phyloP scores from a whole-genome alignment of 2,888 invertebrate genomes.

The Epicampocera succincta region DNA sequence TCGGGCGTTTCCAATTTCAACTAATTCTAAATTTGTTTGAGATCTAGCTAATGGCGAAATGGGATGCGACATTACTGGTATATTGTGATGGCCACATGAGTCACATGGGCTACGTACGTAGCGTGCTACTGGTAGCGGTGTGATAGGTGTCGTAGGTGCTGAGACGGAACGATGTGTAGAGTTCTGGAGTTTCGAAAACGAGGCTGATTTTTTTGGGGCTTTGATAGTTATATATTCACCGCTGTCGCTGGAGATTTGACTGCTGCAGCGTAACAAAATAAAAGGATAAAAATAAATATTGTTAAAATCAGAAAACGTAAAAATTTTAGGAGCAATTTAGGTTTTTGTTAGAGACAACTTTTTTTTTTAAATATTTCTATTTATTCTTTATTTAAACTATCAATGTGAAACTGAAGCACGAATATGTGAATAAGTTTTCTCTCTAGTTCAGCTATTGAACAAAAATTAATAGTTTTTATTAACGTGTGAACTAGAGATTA shows the following conservation, averaged over 20 bases:
- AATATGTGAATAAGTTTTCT: no score
- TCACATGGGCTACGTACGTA: conserved; percentile 76
- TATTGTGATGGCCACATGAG: conserved; percentile 78
- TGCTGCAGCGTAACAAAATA: conserved; percentile 65
- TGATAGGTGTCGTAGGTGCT: conserved; percentile 31
- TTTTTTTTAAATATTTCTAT: no score
- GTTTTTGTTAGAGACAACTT: no score
- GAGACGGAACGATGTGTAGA: conserved; percentile 37
- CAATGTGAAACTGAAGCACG: no score
- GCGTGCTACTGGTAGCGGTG: conserved; percentile 43
- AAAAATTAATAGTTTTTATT: no score
- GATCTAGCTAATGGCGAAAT: conserved; percentile 79
- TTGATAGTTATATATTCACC: conserved; percentile 73
- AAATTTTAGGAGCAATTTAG: no score
- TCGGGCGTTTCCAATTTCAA: conserved; percentile 74
- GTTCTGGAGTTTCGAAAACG: conserved; percentile 72
- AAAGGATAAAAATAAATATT: neutral
- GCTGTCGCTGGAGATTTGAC: conserved; percentile 71
- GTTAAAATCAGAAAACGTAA: no score
- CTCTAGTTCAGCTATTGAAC: no score
- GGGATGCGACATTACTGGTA: conserved; percentile 79
- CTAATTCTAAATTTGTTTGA: conserved; percentile 78
- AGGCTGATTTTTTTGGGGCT: conserved; percentile 75
- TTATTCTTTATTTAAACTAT: no score
- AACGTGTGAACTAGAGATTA: no score